phyloP scores from a whole-genome alignment of 2,113 vertebrate genomes.

The Brienomyrus brachyistius region DNA sequence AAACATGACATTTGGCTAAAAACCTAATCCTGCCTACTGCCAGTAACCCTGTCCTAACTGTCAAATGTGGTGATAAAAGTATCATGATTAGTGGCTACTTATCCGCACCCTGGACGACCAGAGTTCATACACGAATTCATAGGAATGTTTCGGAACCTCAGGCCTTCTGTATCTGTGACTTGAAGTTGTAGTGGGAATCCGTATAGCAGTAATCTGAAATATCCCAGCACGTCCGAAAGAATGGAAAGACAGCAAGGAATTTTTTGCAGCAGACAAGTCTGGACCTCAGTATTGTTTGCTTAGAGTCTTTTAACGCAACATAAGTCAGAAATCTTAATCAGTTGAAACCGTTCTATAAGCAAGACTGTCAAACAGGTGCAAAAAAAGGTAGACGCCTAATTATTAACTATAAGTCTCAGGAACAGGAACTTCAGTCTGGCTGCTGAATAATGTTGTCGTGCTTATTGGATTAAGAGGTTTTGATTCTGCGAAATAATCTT shows the following conservation, averaged over 20 bases:
- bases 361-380: background rate
- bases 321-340: background rate
- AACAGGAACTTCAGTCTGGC: background rate
- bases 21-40: conserved; percentile 5
- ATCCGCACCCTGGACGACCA: background rate
- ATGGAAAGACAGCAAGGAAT: background rate
- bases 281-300: background rate
- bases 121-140: background rate
- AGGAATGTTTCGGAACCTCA: background rate
- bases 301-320: background rate
- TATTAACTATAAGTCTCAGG: background rate
- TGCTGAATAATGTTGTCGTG: background rate
- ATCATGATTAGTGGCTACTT: background rate
- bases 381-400: background rate
- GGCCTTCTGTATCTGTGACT: background rate
- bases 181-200: background rate
- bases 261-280: background rate
- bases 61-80: background rate
- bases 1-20: conserved; percentile 8
- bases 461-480: background rate
- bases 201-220: background rate
- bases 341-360: background rate
- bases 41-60: background rate
- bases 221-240: background rate
- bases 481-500: background rate